A percentile compares a stretch with the other conserved stretches of the same genome.
These are phyloP conservation scores for Eriosoma lanigerum DNA, from an alignment of 1,140 invertebrate genomes.

Conservation along the genomic window DNA sequence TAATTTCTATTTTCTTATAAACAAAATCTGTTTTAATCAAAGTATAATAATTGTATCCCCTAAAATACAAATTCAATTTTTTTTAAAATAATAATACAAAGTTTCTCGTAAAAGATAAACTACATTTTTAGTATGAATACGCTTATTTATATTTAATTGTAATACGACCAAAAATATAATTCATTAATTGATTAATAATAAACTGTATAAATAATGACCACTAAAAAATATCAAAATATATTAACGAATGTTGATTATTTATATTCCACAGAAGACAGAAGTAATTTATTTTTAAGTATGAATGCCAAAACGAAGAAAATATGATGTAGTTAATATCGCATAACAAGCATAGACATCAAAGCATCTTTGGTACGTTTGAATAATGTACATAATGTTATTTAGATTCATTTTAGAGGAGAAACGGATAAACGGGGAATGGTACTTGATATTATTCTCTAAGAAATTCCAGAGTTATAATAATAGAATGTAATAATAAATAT, in stretches of 20 bases:
- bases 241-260: not conserved
- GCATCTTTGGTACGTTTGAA: not conserved
- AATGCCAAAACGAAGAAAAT: too few relatives aligned
- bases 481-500: constrained; percentile 17
- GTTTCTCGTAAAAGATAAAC: too few relatives aligned
- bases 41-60: too few relatives aligned
- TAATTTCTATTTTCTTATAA: too few relatives aligned
- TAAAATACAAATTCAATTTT: too few relatives aligned
- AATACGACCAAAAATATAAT: too few relatives aligned
- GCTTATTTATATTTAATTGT: too few relatives aligned
- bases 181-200: too few relatives aligned
- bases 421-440: too few relatives aligned
- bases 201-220: not conserved
- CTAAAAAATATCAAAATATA: not conserved
- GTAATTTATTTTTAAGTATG: not conserved
- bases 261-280: not conserved
- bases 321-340: not conserved
- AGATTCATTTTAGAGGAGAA: constrained; percentile 3
- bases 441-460: not conserved
- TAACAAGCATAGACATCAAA: not conserved
- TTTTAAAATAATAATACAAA: too few relatives aligned
- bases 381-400: not conserved
- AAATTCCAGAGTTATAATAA: constrained; percentile 9
- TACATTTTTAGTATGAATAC: too few relatives aligned
- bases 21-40: too few relatives aligned